Evolutionary conservation across 2,797 vertebrate genomes (phyloP).

Genomic region (Hypotaenidia philippensis): DNA sequence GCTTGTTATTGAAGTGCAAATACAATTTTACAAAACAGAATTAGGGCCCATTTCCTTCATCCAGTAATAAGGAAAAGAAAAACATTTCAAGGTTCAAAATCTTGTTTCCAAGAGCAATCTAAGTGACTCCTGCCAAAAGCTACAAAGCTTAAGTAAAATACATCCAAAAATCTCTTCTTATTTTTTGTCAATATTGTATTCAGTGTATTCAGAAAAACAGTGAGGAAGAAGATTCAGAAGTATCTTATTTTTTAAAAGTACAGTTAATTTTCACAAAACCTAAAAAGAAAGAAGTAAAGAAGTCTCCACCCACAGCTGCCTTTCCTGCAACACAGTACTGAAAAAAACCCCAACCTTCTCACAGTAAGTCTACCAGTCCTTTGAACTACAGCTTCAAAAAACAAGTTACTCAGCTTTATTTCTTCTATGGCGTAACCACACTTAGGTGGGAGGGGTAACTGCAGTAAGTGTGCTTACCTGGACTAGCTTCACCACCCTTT

Average conservation of each 20-base stretch:
- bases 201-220: not conserved
- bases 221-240: not conserved
- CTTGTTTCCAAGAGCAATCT: not conserved
- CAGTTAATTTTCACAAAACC: not conserved
- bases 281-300: not conserved
- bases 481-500: constrained; percentile 87
- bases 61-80: not conserved
- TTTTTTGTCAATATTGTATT: not conserved
- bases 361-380: not conserved
- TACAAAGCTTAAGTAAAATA: not conserved
- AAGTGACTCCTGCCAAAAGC: not conserved
- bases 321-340: not conserved
- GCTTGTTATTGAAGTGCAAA: not conserved
- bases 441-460: not conserved
- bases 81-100: not conserved
- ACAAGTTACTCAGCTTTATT: not conserved
- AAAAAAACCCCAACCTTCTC: not conserved
- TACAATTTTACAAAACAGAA: not conserved
- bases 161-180: not conserved
- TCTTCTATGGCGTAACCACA: not conserved
- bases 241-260: not conserved
- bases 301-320: not conserved
- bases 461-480: constrained; percentile 79
- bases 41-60: not conserved
- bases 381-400: not conserved